Percentiles rank a stretch among this genome's conserved stretches.
Evolutionary conservation across 2,888 invertebrate species (phyloP).

Genomic region (Pteria penguin): DNA sequence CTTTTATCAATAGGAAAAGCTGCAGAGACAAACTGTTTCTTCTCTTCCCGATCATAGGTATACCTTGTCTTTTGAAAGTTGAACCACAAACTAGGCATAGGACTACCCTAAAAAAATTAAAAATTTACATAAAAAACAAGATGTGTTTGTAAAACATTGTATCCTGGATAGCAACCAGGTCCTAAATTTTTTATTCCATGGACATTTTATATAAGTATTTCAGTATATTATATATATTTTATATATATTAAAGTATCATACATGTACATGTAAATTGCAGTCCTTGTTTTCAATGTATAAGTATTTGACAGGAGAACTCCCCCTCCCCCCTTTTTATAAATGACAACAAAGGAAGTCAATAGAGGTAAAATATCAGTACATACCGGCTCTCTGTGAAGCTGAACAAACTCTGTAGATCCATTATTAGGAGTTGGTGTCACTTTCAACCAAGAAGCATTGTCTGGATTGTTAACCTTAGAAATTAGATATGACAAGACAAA

Average conservation of each 20-base stretch:
- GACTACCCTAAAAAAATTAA: neutral
- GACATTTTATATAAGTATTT: no score
- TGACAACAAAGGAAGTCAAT: neutral
- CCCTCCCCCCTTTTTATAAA: no score
- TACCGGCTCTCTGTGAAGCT: conserved; percentile 83
- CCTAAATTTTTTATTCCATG: no score
- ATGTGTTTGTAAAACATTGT: no score
- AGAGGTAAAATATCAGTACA: neutral
- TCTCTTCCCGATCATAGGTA: conserved; percentile 89
- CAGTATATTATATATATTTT: no score
- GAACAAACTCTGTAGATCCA: conserved; percentile 96
- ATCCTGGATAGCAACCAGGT: no score
- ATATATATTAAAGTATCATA: no score
- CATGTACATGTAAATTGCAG: no score
- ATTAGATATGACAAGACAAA: no score
- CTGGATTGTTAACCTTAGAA: conserved; percentile 82
- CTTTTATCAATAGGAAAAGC: conserved; percentile 88
- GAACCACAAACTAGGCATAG: conserved; percentile 86
- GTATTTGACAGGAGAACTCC: no score
- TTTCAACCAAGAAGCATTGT: conserved; percentile 91
- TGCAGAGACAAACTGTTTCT: conserved; percentile 89
- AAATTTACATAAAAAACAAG: no score
- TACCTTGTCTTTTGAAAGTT: conserved; percentile 99
- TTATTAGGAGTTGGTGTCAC: conserved; percentile 98
- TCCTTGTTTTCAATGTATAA: no score